phyloP scores from a whole-genome alignment of 2,113 vertebrate species.

The Oncorhynchus gorbuscha region DNA sequence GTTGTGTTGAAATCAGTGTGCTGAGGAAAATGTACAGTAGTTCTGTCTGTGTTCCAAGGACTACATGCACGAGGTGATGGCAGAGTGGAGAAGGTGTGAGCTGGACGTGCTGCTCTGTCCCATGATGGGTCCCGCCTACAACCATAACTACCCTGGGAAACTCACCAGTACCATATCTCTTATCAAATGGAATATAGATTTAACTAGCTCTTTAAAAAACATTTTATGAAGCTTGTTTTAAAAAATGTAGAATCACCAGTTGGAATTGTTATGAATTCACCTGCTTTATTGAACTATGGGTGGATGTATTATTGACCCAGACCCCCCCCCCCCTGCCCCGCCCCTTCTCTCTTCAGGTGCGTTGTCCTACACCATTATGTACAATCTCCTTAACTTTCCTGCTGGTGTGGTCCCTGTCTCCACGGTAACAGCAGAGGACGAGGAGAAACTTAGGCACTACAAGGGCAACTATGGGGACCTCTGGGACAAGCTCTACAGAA shows the following conservation, averaged over 20 bases:
- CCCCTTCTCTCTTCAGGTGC: constrained; percentile 57
- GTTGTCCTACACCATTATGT: constrained; percentile 71
- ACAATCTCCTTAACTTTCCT: constrained; percentile 86
- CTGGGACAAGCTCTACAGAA: constrained; percentile 74
- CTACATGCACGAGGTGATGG: constrained; percentile 77
- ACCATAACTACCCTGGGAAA: constrained; percentile 64
- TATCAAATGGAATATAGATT: not conserved
- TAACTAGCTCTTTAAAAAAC: no score
- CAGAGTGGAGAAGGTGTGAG: constrained; percentile 75
- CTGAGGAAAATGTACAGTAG: not conserved
- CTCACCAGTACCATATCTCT: constrained; percentile 59
- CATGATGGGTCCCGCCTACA: constrained; percentile 83
- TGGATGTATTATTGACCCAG: no score
- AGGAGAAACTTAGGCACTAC: constrained; percentile 77
- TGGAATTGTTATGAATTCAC: no score
- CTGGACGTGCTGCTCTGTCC: constrained; percentile 89
- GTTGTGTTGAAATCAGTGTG: not conserved
- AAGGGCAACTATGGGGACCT: constrained; percentile 74
- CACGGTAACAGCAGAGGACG: constrained; percentile 78
- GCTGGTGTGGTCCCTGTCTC: constrained; percentile 84
- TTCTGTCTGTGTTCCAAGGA: constrained; percentile 60
- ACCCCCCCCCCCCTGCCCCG: no score
- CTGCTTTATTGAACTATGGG: no score
- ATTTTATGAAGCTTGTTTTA: no score
- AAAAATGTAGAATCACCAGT: no score